Evolutionary conservation across 2,888 invertebrate species (phyloP), one percentile per base, ranked within the genome.

Genomic region (Vandiemenella viatica): DNA sequence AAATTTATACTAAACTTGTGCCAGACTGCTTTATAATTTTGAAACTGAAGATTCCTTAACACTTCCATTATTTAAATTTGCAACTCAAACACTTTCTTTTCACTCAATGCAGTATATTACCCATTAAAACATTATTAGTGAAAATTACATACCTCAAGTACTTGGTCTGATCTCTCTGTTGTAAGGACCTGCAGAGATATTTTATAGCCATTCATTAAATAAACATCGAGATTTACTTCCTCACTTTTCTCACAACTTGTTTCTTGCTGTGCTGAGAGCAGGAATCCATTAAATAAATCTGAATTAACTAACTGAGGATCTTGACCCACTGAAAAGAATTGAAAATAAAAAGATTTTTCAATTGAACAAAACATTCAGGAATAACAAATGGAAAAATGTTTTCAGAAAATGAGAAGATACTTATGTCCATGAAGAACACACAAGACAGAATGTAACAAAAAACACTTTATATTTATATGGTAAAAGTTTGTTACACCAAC

Each of bases 211-310:
- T 89, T 89, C 79, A 89, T 84, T 18, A 90, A 73, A 65, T 78
- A 87, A 52, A 91, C 77, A 68, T 89, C 85, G 59, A 92, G 71
- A 51, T 77, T 75, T 49, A 84, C 80, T 65, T 82, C 80, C 59
- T 79, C 73, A 60, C 75, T 74, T 50, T 73, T 73, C 55, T 77
- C 79, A 58, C 72, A 73, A 56, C 77, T 76, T 1, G 88, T 88
- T 64, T 92, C 91, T 75, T 90, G 85, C 67, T 96, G 95, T 50
- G 93, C 92, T 54, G 83, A 83, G 56, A 91, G 75, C 54, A 95
- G 74, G 69, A 93, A 95, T 61, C 86, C 82, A 63, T 83, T 83
- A 57, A 95, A 76, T 45, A 87, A 71, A 60, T 87, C 83, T 8
- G 87, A 83, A 58, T 79, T 80, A 46, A 84, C 79, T 52, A 93